Base-by-base conservation (phyloP, 2,888 invertebrate genomes). In the Sarcophaga variegata region DNA sequence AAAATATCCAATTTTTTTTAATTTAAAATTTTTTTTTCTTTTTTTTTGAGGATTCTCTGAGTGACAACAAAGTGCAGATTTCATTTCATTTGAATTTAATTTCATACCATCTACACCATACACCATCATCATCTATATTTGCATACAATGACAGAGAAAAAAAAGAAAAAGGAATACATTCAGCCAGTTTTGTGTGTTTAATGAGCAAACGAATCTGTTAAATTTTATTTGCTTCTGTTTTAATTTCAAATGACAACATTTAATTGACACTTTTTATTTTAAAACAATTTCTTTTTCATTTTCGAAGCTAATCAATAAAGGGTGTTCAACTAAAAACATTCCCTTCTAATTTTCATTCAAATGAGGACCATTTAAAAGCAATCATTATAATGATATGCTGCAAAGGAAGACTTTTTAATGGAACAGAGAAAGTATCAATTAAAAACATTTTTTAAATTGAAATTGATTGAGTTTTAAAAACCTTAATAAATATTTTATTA, bases 41-140 rank as follows among this genome's bases (percentile, higher is more conserved):
- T n/a, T 47, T 72, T 80, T 64, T 59, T 60, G 66, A 74, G 70
- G 14, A 75, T 54, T 72, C 70, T 70, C 70, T 72, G 62, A 72
- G n/a, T 76, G 80, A 27, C 76, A 71, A 71, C 59, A 76, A 71
- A 76, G 71, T 77, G 37, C 22, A 81, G 76, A 85, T 85, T 85
- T 80, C 59, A 60, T 75, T 84, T 62, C 49, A 37, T 54, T 66
- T 80, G 80, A 27, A 60, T 84, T 78, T 78, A 37, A 78, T 66
- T 62, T 72, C 27, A 77, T 71, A 71, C 49, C 20, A 22, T 22
- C 22, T 22, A 22, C 2, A 37, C 10, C 37, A 22, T 37, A 37
- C 8, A 37, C 37, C 37, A 37, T 37, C 37, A 37, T 37, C 37
- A 37, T 37, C 37, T 22, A 22, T 22, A 22, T 8, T 10, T 8